Conservation (phyloP, 1,140 invertebrate genomes). For the Cydia strobilella region DNA sequence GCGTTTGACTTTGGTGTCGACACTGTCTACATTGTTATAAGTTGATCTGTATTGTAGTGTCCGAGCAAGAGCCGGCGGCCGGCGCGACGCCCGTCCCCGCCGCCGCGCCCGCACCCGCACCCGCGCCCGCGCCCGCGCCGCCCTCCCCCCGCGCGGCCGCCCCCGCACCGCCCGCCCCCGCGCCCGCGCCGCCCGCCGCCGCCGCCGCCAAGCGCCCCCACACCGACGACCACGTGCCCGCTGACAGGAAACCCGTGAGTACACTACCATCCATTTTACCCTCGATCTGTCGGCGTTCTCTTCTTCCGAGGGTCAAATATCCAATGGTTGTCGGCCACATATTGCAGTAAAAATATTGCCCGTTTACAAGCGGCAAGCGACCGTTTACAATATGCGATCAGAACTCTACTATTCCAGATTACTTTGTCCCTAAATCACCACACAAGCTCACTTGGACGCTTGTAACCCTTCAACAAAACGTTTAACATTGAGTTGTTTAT, state of each 20-base stretch:
- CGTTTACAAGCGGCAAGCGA: too few relatives aligned
- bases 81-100: conserved; percentile 37
- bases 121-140: background rate
- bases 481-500: background rate
- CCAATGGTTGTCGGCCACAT: too few relatives aligned
- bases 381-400: too few relatives aligned
- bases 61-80: conserved; percentile 49
- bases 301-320: too few relatives aligned
- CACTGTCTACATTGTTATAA: background rate
- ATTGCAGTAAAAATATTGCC: too few relatives aligned
- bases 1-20: too few relatives aligned
- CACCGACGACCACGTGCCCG: conserved; percentile 62
- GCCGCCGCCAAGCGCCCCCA: conserved; percentile 59
- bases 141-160: conserved; percentile 40
- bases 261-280: too few relatives aligned
- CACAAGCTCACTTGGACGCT: background rate
- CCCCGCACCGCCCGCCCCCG: conserved; percentile 74
- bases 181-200: conserved; percentile 78
- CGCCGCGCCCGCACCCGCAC: conserved; percentile 37
- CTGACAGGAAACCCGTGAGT: conserved; percentile 76
- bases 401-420: too few relatives aligned
- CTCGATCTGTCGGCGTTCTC: too few relatives aligned
- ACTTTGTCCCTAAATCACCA: too few relatives aligned
- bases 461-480: too few relatives aligned
- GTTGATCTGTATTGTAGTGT: conserved; percentile 44